Evolutionary conservation across 2,888 invertebrate species (phyloP).

Genomic region (Ectobius pallidus): DNA sequence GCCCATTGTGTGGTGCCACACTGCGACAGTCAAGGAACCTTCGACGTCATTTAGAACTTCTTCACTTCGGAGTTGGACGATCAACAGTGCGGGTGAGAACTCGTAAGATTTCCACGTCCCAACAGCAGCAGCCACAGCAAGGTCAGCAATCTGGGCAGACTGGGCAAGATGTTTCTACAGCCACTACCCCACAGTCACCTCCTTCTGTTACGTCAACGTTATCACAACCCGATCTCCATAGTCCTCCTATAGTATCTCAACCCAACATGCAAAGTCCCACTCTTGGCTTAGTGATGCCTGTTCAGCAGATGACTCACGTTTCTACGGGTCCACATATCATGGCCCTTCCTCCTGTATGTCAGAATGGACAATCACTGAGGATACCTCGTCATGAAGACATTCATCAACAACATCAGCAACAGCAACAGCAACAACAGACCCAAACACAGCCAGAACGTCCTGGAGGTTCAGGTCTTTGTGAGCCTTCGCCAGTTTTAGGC

Average conservation of each 20-base stretch:
- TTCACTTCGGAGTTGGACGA: constrained; percentile 43
- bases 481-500: constrained; percentile 29
- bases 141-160: not conserved
- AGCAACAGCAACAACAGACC: not conserved
- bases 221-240: constrained; percentile 19
- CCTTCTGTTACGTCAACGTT: not conserved
- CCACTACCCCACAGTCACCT: constrained; percentile 5
- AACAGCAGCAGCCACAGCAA: not conserved
- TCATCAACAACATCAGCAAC: constrained; percentile 23
- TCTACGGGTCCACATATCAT: not conserved
- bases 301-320: constrained; percentile 22
- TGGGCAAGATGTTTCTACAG: constrained; percentile 5
- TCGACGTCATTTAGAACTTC: constrained; percentile 47
- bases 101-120: constrained; percentile 8
- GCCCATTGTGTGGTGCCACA: constrained; percentile 46
- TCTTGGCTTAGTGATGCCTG: constrained; percentile 18
- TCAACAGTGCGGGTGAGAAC: constrained; percentile 36
- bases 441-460: not conserved
- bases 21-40: constrained; percentile 47
- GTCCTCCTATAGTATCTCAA: constrained; percentile 2
- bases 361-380: constrained; percentile 7
- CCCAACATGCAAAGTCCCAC: not conserved
- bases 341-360: constrained; percentile 26
- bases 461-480: constrained; percentile 25
- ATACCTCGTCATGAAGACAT: constrained; percentile 29